Percentiles rank a stretch among this genome's conserved stretches.
phyloP scores from a whole-genome alignment of 1,140 invertebrate species.

The Drosophila jambulina region DNA sequence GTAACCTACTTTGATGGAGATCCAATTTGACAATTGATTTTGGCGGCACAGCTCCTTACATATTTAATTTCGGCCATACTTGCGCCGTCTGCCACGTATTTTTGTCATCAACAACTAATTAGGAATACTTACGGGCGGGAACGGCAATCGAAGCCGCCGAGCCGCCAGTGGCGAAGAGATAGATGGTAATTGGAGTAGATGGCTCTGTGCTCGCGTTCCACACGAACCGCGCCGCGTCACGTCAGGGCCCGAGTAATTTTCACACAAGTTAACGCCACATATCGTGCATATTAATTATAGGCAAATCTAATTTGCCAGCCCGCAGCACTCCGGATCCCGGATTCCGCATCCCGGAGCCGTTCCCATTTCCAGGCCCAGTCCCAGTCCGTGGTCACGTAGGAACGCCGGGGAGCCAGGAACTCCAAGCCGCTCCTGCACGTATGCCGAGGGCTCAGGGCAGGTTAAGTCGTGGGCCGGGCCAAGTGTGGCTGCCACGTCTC shows the following conservation, averaged over 20 bases:
- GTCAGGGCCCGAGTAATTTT: conserved; percentile 78
- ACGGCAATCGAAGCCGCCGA: conserved; percentile 55
- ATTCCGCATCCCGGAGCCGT: conserved; percentile 18
- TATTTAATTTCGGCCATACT: conserved; percentile 10
- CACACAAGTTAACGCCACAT: conserved; percentile 81
- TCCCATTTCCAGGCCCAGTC: too few species aligned
- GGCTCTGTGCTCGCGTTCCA: conserved; percentile 50
- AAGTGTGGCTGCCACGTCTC: conserved; percentile 48
- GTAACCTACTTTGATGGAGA: conserved; percentile 15
- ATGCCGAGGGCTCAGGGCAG: conserved; percentile 32
- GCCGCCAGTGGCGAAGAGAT: conserved; percentile 25
- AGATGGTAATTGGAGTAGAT: conserved; percentile 42
- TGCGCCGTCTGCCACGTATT: conserved; percentile 18
- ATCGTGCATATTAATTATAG: conserved; percentile 82
- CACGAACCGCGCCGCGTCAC: conserved; percentile 56
- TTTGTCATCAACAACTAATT: conserved; percentile 75
- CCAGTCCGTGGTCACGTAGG: conserved; percentile 57
- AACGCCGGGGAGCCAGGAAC: conserved; percentile 16
- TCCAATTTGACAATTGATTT: conserved; percentile 34
- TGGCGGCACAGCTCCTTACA: conserved; percentile 11
- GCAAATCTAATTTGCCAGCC: conserved; percentile 74
- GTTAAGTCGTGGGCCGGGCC: conserved; percentile 1
- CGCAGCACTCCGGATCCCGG: conserved; percentile 26
- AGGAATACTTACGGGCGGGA: conserved; percentile 51
- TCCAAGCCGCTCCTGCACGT: conserved; percentile 60